Evolutionary conservation across 2,888 invertebrate species (phyloP).

Genomic region (Seira sanloemensis): DNA sequence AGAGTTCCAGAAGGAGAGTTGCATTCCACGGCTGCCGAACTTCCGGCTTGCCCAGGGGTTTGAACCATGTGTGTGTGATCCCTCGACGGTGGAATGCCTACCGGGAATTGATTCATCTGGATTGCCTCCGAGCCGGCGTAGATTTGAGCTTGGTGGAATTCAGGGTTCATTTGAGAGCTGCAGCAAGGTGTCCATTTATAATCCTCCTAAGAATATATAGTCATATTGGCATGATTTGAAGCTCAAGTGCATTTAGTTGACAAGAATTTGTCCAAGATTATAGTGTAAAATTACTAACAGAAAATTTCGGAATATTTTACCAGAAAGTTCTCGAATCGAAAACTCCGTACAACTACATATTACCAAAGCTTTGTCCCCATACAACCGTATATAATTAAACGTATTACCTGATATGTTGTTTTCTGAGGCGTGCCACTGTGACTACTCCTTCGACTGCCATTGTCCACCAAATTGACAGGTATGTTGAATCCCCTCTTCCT

Average conservation of each 20-base stretch:
- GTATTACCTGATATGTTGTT: constrained; percentile 67
- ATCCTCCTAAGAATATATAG: constrained; percentile 62
- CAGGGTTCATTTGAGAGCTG: constrained; percentile 61
- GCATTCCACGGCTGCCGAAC: constrained; percentile 60
- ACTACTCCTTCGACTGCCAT: constrained; percentile 67
- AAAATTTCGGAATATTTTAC: no score
- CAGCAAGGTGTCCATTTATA: constrained; percentile 72
- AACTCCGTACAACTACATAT: no score
- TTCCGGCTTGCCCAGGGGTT: constrained; percentile 1
- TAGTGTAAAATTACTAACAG: no score
- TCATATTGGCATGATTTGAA: no score
- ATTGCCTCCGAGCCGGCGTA: constrained; percentile 67
- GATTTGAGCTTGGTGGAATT: constrained; percentile 65
- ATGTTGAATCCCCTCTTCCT: constrained; percentile 71
- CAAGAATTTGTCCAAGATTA: no score
- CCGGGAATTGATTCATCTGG: constrained; percentile 70
- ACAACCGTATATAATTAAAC: no score
- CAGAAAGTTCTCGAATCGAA: no score
- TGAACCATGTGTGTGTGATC: constrained; percentile 46
- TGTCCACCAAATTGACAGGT: constrained; percentile 66
- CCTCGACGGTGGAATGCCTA: constrained; percentile 62
- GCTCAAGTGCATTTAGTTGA: no score
- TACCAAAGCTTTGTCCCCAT: no score
- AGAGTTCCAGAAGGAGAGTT: constrained; percentile 63
- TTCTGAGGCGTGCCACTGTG: constrained; percentile 71